A percentile compares a stretch with the other conserved stretches of the same genome.
Conservation (phyloP, 2,888 invertebrate species). For the Stramonita haemastoma region DNA sequence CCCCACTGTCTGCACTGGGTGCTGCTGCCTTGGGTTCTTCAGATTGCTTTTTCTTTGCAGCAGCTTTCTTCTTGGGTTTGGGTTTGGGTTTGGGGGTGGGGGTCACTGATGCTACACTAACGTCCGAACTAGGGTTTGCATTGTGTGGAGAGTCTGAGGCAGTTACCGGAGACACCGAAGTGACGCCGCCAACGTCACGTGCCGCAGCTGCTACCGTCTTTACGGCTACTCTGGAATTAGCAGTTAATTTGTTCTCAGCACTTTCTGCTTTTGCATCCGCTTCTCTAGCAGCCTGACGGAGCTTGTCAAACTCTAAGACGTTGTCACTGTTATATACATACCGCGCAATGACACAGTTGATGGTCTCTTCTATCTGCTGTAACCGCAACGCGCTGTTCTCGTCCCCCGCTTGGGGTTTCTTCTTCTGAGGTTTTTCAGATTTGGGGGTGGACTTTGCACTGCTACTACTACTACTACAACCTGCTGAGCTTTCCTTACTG, state of each 20-base stretch:
- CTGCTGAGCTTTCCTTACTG: background rate
- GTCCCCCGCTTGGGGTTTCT: slow-evolving; percentile 44
- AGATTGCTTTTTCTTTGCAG: slow-evolving; percentile 26
- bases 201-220: background rate
- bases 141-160: background rate
- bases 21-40: slow-evolving; percentile 18
- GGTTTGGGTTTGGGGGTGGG: no score
- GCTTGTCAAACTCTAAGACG: slow-evolving; percentile 15
- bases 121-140: background rate
- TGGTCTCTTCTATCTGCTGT: slow-evolving; percentile 39
- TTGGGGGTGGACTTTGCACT: slow-evolving; percentile 24
- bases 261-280: slow-evolving; percentile 27
- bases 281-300: slow-evolving; percentile 17
- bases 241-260: background rate
- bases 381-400: slow-evolving; percentile 40
- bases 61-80: slow-evolving; percentile 30
- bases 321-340: slow-evolving; percentile 46
- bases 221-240: background rate
- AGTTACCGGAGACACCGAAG: background rate
- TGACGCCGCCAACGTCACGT: background rate
- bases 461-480: background rate
- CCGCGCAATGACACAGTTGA: slow-evolving; percentile 48
- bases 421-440: slow-evolving; percentile 43
- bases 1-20: background rate
- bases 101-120: background rate